Evolutionary conservation across 2,113 vertebrate genomes (phyloP), one percentile per base, ranked within the genome.

Genomic region (Platycercus adscitus): DNA sequence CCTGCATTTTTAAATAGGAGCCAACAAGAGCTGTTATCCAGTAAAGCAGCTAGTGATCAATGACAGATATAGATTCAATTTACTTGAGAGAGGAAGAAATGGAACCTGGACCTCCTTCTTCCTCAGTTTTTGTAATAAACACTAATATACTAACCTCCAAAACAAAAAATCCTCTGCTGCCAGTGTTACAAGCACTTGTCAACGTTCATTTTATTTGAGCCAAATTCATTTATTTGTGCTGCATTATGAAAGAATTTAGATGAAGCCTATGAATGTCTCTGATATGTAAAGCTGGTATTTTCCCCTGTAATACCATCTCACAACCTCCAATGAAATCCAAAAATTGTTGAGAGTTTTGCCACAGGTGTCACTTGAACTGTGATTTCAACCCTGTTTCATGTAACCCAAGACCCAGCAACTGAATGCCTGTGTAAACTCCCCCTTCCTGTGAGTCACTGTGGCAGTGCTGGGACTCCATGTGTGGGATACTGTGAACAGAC

Each of bases 161-260:
- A 18, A 46, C 18, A 44, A 72, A 37, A 70, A 49, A 70, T 4
- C 9, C 28, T 75, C 14, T 4, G 6, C 47, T 92, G 50, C 33
- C 50, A 81, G 60, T 46, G 35, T 78, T 88, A 68, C 77, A 91
- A 81, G 37, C 72, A 33, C 61, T 95, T 95, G 76, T 95, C 83
- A 92, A 44, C 14, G 0, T 81, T 71, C 69, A 68, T 79, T 88
- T 95, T 84, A 84, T 78, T 78, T 89, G 86, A 95, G 41, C 39
- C 43, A 73, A 95, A 88, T 90, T 86, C 10, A 94, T 95, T 91
- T 89, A 89, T 95, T 96, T 94, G 7, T 89, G 37, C 93, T 94
- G 72, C 44, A 73, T 44, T 77, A n/a, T 72, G 71, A 87, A 94
- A 93, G 85, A 88, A 73, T 79, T 89, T 56, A 89, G 19, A 44